phyloP scores from a whole-genome alignment of 2,888 invertebrate genomes.

The Drosophila pullipes region DNA sequence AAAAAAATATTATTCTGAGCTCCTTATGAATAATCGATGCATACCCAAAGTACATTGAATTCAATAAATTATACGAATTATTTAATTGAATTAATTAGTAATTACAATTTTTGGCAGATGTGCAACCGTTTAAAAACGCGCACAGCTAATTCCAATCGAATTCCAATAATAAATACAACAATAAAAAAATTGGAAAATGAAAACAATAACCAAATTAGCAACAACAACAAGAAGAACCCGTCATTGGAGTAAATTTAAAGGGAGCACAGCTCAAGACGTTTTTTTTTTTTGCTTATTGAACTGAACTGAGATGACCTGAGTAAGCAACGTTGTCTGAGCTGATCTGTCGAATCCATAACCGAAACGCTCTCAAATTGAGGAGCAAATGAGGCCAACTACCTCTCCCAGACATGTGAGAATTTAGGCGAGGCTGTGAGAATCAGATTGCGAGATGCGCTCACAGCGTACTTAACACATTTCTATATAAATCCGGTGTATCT shows the following conservation, averaged over 20 bases:
- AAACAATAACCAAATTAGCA: slow-evolving; percentile 58
- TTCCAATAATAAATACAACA: slow-evolving; percentile 27
- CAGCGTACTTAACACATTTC: slow-evolving; percentile 62
- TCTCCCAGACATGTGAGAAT: slow-evolving; percentile 55
- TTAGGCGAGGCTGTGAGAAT: slow-evolving; percentile 63
- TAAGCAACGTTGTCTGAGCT: slow-evolving; percentile 17
- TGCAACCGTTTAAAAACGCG: slow-evolving; percentile 47
- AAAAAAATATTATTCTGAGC: not conserved
- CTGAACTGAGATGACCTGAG: slow-evolving; percentile 59
- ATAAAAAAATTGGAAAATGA: slow-evolving; percentile 27
- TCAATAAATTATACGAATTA: slow-evolving; percentile 55
- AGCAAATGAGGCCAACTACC: slow-evolving; percentile 63
- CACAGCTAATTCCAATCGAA: slow-evolving; percentile 35
- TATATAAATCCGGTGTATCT: slow-evolving; percentile 79
- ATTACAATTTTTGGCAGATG: slow-evolving; percentile 58
- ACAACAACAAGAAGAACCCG: slow-evolving; percentile 48
- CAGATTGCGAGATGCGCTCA: slow-evolving; percentile 45
- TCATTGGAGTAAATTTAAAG: slow-evolving; percentile 66
- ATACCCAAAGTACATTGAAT: slow-evolving; percentile 40
- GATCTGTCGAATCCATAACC: slow-evolving; percentile 32
- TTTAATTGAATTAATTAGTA: slow-evolving; percentile 70
- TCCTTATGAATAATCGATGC: slow-evolving; percentile 27
- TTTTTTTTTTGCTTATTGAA: slow-evolving; percentile 36
- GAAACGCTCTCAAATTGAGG: slow-evolving; percentile 45
- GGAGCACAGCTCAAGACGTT: slow-evolving; percentile 57